phyloP scores from a whole-genome alignment of 2,888 invertebrate species.

The Amblyjoppa proteus region DNA sequence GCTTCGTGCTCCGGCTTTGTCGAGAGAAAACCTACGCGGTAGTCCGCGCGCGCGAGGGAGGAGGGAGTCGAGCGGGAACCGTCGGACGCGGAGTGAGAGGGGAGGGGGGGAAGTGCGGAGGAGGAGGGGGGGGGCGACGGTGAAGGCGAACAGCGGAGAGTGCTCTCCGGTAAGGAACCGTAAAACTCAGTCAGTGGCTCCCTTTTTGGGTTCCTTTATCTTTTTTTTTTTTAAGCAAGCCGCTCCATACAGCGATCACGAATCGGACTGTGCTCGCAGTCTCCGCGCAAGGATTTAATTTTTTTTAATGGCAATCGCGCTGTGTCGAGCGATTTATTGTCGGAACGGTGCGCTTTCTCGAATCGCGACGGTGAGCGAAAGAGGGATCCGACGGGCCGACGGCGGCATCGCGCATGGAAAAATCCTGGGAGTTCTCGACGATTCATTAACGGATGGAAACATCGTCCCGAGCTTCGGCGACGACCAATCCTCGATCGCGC shows the following conservation, averaged over 20 bases:
- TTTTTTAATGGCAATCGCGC: slow-evolving; percentile 4
- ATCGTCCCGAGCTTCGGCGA: slow-evolving; percentile 40
- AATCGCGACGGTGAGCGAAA: slow-evolving; percentile 35
- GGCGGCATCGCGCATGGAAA: slow-evolving; percentile 50
- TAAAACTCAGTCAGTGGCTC: slow-evolving; percentile 58
- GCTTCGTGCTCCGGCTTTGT: slow-evolving; percentile 47
- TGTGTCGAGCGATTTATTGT: background rate
- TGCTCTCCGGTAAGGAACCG: slow-evolving; percentile 33
- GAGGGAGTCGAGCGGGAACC: background rate
- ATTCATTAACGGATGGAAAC: slow-evolving; percentile 24
- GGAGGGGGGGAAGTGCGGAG: too few relatives aligned
- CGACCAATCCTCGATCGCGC: slow-evolving; percentile 54
- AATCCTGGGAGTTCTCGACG: slow-evolving; percentile 48
- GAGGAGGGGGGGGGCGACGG: background rate
- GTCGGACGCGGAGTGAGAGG: background rate
- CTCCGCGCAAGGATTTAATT: slow-evolving; percentile 40
- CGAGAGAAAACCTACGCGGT: slow-evolving; percentile 14
- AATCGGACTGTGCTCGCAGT: slow-evolving; percentile 50
- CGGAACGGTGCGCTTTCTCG: slow-evolving; percentile 11
- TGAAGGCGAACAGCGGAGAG: background rate
- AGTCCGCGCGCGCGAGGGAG: background rate
- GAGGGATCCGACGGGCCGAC: background rate
- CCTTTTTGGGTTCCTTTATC: slow-evolving; percentile 31
- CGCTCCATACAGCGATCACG: slow-evolving; percentile 76
- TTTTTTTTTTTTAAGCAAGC: slow-evolving; percentile 75